Percentiles rank a stretch among this genome's conserved stretches.
Conservation (phyloP, 2,797 vertebrate genomes). For the Myotis findleyi region DNA sequence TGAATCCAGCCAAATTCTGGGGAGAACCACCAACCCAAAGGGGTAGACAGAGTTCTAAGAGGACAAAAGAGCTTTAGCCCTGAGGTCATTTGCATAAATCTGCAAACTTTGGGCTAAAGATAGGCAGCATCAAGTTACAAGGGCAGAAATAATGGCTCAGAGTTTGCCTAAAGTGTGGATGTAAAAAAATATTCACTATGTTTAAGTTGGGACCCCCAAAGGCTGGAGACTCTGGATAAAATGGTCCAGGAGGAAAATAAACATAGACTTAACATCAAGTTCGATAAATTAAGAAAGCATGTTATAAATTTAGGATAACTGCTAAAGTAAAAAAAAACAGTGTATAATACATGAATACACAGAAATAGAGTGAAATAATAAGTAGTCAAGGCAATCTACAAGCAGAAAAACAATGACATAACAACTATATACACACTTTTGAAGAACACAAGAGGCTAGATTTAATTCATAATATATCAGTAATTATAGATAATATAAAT, state of each 20-base stretch:
- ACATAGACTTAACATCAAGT: background rate
- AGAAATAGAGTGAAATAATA: background rate
- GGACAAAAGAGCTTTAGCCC: background rate
- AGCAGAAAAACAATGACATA: background rate
- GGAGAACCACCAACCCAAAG: background rate
- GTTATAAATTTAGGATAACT: constrained; percentile 11
- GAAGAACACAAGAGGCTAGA: background rate
- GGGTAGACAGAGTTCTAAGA: background rate
- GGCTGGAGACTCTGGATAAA: background rate
- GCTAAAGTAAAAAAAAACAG: background rate
- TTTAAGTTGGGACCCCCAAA: background rate
- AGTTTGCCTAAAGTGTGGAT: background rate
- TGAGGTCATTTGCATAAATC: background rate
- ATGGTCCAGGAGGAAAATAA: background rate
- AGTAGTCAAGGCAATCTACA: background rate
- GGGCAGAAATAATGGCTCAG: background rate
- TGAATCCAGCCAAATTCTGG: background rate
- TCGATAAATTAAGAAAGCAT: background rate
- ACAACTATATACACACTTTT: background rate
- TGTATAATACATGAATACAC: background rate
- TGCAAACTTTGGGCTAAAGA: background rate
- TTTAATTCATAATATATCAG: background rate
- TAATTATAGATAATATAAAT: constrained; percentile 17
- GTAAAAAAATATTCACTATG: background rate
- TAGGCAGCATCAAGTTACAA: background rate